A percentile compares a stretch with the other conserved stretches of the same genome.
Evolutionary conservation across 37 sponge, comb jelly and placozoan genomes (phyloP).

Genomic region (Corticium candelabrum): DNA sequence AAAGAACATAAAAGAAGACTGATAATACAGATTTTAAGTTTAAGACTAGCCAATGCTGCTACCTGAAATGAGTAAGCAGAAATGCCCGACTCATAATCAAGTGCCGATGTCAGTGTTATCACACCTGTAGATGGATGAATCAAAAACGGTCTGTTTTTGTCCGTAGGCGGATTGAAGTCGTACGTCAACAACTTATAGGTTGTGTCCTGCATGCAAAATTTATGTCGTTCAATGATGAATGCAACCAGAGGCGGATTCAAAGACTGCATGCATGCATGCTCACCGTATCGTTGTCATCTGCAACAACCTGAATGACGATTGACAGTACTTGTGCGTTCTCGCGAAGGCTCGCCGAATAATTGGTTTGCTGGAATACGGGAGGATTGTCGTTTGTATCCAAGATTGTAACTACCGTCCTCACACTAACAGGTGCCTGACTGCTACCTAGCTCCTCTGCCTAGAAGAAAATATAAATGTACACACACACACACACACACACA

Average conservation of each 20-base stretch:
- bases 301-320: neutral
- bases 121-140: neutral
- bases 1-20: too few relatives aligned
- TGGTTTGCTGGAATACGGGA: constrained; percentile 16
- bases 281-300: neutral
- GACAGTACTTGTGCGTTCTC: constrained; percentile 9
- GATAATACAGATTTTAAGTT: too few relatives aligned
- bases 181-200: too few relatives aligned
- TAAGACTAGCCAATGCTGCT: too few relatives aligned
- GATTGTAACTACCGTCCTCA: constrained; percentile 7
- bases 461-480: neutral
- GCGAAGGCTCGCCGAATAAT: constrained; percentile 7
- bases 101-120: neutral
- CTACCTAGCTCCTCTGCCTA: neutral
- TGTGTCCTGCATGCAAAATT: too few relatives aligned
- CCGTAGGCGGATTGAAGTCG: neutral
- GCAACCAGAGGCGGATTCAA: too few relatives aligned
- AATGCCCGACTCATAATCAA: neutral
- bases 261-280: too few relatives aligned
- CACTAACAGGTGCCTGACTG: neutral
- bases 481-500: too few relatives aligned
- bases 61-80: neutral
- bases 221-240: too few relatives aligned
- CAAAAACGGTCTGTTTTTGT: neutral
- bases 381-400: neutral